Percentiles rank a stretch among this genome's conserved stretches.
phyloP scores from a whole-genome alignment of 2,888 invertebrate genomes.

The Poecilobothrus nobilitatus region DNA sequence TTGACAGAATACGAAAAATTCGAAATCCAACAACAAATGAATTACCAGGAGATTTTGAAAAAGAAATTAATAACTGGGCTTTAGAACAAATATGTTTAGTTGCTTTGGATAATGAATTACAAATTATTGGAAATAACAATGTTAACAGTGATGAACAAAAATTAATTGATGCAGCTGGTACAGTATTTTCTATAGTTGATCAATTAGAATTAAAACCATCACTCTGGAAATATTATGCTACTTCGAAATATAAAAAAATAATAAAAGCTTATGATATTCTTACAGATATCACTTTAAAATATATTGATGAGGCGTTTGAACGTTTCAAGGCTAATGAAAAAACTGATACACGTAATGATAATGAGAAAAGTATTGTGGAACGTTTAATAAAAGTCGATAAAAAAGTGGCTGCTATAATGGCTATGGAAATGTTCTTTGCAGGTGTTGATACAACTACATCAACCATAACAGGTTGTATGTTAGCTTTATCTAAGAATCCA shows the following conservation, averaged over 20 bases:
- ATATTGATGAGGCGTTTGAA: conserved; percentile 35
- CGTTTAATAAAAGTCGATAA: conserved; percentile 51
- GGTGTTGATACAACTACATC: conserved; percentile 55
- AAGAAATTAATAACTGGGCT: conserved; percentile 48
- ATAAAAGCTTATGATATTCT: conserved; percentile 27
- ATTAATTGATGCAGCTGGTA: conserved; percentile 16
- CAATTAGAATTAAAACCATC: conserved; percentile 26
- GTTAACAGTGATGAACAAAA: conserved; percentile 14
- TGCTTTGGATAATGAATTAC: conserved; percentile 33
- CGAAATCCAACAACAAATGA: conserved; percentile 29
- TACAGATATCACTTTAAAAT: conserved; percentile 30
- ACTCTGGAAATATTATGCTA: conserved; percentile 24
- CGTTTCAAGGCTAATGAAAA: conserved; percentile 28
- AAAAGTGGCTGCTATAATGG: conserved; percentile 54
- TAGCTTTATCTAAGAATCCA: conserved; percentile 54
- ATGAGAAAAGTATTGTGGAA: conserved; percentile 52
- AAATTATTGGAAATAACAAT: conserved; percentile 22
- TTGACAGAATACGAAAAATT: conserved; percentile 32
- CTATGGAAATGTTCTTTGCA: conserved; percentile 56
- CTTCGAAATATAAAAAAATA: conserved; percentile 23
- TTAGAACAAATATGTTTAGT: conserved; percentile 45
- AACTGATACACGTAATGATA: conserved; percentile 38
- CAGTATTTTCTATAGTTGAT: conserved; percentile 18
- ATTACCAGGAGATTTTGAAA: conserved; percentile 41
- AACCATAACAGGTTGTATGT: conserved; percentile 49